Evolutionary conservation across 1,140 invertebrate species (phyloP).

Genomic region (Cephus cinctus): DNA sequence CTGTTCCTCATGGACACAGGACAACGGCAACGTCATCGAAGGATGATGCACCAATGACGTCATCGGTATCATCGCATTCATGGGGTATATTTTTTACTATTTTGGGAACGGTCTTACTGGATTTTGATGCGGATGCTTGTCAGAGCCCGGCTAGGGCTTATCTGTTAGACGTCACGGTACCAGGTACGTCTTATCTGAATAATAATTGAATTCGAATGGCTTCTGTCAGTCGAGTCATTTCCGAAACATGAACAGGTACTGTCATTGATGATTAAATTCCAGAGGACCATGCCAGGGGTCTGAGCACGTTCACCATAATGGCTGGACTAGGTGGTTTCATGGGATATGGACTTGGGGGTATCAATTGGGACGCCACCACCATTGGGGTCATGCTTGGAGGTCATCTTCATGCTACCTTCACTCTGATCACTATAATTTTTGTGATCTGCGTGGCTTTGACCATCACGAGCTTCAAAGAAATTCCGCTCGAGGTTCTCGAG

Average conservation of each 20-base stretch:
- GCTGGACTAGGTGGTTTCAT: constrained; percentile 92
- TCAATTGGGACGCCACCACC: constrained; percentile 87
- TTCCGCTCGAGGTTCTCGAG: constrained; percentile 68
- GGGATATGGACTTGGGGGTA: constrained; percentile 89
- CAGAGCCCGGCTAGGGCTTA: constrained; percentile 92
- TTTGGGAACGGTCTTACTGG: constrained; percentile 87
- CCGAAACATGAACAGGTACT: background rate
- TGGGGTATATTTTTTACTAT: constrained; percentile 93
- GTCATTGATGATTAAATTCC: constrained; percentile 23
- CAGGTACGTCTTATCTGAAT: constrained; percentile 60
- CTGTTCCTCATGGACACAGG: constrained; percentile 43
- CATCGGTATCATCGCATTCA: constrained; percentile 62
- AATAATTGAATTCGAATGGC: background rate
- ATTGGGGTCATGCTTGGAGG: constrained; percentile 78
- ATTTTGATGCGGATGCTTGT: constrained; percentile 95
- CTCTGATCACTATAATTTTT: constrained; percentile 84
- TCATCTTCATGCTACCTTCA: constrained; percentile 88
- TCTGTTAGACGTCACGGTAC: constrained; percentile 86
- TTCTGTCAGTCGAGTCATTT: background rate
- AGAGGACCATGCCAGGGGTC: constrained; percentile 89
- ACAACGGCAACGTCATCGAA: constrained; percentile 41
- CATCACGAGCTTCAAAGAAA: constrained; percentile 84
- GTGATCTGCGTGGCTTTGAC: constrained; percentile 77
- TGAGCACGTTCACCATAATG: constrained; percentile 96
- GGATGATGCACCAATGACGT: constrained; percentile 12